Percentiles rank a stretch among this genome's conserved stretches.
Conservation (phyloP, 2,888 invertebrate genomes). For the Heliconius erato region DNA sequence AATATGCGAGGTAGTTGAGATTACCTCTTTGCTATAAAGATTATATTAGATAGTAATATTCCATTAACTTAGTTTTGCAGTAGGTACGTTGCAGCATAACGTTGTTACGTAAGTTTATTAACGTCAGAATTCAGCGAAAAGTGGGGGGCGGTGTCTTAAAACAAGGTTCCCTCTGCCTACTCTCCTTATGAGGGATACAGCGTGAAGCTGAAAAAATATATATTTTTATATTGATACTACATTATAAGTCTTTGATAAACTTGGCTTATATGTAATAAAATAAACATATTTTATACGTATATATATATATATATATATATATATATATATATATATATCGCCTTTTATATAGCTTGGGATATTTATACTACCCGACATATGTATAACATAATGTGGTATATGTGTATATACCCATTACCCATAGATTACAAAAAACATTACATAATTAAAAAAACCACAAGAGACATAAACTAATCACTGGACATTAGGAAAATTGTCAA, state of each 20-base stretch:
- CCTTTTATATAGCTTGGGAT: too few relatives aligned
- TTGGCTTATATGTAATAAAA: not conserved
- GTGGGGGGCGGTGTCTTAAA: too few relatives aligned
- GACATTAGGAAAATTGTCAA: conserved; percentile 57
- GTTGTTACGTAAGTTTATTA: not conserved
- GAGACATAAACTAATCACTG: conserved; percentile 26
- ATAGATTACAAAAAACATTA: not conserved
- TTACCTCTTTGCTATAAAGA: conserved; percentile 8
- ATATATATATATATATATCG: too few relatives aligned
- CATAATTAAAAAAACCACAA: not conserved
- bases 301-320: too few relatives aligned
- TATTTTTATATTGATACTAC: not conserved
- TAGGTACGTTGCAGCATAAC: not conserved
- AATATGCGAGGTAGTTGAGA: not conserved
- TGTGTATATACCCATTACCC: not conserved
- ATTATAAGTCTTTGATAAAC: not conserved
- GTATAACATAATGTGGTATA: too few relatives aligned
- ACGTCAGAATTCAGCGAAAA: too few relatives aligned
- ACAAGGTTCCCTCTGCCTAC: too few relatives aligned
- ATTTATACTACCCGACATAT: too few relatives aligned
- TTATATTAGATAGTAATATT: not conserved
- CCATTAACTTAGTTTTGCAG: conserved; percentile 1
- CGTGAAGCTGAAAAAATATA: too few relatives aligned
- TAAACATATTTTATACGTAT: too few relatives aligned
- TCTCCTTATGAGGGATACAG: too few relatives aligned